phyloP scores from a whole-genome alignment of 2,113 vertebrate species.

The Laterallus jamaicensis region DNA sequence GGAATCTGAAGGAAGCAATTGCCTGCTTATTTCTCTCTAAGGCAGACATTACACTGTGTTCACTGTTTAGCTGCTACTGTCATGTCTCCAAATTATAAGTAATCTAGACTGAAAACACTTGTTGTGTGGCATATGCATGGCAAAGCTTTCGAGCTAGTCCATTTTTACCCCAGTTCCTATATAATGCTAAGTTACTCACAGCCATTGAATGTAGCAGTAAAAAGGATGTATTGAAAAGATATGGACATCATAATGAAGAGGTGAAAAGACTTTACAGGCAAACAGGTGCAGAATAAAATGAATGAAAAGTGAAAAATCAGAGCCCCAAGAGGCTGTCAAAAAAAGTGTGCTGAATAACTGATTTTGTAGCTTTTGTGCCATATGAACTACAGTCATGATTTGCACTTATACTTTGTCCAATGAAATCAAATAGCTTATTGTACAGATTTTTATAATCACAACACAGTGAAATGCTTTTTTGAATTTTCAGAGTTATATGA shows the following conservation, averaged over 20 bases:
- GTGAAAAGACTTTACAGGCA: neutral
- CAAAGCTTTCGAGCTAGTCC: neutral
- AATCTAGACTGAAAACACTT: neutral
- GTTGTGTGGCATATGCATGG: neutral
- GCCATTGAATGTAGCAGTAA: neutral
- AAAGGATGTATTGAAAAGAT: neutral
- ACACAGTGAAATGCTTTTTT: neutral
- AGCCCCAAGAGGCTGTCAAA: neutral
- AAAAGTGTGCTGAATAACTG: constrained; percentile 10
- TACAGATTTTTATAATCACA: neutral
- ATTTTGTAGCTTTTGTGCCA: neutral
- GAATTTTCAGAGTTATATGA: neutral
- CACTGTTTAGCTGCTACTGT: neutral
- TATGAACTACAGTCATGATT: constrained; percentile 8
- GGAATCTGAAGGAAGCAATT: neutral
- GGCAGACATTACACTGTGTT: rapidly evolving
- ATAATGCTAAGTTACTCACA: neutral
- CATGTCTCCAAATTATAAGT: neutral
- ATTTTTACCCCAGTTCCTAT: neutral
- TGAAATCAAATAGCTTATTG: neutral
- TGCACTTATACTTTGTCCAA: neutral
- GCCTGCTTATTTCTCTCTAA: neutral
- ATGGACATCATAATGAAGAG: neutral
- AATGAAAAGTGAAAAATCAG: constrained; percentile 42
- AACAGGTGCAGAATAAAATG: constrained; percentile 13